These are phyloP conservation scores for Malaclemys terrapin DNA, from an alignment of 2,113 vertebrate genomes.

Conservation along the genomic window DNA sequence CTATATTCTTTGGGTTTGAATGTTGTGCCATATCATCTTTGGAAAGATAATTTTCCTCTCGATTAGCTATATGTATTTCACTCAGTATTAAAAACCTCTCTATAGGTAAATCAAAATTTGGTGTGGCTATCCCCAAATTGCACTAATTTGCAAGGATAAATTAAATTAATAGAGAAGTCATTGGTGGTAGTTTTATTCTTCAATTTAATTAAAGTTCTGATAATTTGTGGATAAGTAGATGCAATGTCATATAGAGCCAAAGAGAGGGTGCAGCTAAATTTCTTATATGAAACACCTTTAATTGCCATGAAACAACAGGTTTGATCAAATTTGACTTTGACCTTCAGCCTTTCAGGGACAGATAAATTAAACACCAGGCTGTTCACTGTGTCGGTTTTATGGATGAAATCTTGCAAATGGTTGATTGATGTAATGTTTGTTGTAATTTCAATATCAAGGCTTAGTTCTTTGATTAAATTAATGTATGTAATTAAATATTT, in stretches of 20 bases:
- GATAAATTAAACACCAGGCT: not conserved
- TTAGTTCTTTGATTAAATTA: conserved; percentile 11
- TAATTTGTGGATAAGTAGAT: not conserved
- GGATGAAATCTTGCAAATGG: not conserved
- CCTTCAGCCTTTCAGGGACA: not conserved
- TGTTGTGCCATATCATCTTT: not conserved
- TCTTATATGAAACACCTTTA: not conserved
- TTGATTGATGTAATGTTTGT: not conserved
- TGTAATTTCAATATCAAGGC: not conserved
- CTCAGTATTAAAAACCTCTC: not conserved
- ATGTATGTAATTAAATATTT: not conserved
- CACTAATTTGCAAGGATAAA: not conserved
- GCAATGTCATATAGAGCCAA: not conserved
- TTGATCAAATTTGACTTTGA: not conserved
- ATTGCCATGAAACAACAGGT: not conserved
- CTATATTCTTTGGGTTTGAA: not conserved
- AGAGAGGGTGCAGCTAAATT: not conserved
- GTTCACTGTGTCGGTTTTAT: not conserved
- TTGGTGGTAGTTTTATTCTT: not conserved
- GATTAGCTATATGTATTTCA: not conserved
- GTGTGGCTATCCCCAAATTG: not conserved
- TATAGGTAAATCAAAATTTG: not conserved
- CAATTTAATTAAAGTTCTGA: not conserved
- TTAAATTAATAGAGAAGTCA: not conserved
- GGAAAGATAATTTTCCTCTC: not conserved